A percentile compares a stretch with the other conserved stretches of the same genome.
Evolutionary conservation across 2,113 vertebrate species (phyloP).

Genomic region (Calypte anna): DNA sequence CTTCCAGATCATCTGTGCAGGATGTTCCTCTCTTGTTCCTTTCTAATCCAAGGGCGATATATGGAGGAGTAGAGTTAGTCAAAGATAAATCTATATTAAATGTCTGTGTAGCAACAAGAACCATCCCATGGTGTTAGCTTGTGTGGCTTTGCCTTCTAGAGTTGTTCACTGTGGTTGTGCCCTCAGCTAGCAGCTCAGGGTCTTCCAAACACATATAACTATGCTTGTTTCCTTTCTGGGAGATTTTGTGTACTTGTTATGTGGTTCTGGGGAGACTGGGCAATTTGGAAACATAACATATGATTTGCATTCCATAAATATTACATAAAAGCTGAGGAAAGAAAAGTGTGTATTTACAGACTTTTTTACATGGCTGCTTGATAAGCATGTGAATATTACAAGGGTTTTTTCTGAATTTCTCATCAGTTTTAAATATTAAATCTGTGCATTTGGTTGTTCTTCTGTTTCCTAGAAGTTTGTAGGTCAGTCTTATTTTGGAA

Average conservation of each 20-base stretch:
- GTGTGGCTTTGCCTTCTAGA: not conserved
- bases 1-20: not conserved
- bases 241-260: not conserved
- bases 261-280: not conserved
- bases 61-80: rapidly evolving
- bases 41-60: not conserved
- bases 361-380: not conserved
- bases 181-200: not conserved
- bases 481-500: not conserved
- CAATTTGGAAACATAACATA: not conserved
- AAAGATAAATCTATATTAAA: rapidly evolving
- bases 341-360: not conserved
- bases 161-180: not conserved
- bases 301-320: not conserved
- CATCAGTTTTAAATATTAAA: not conserved
- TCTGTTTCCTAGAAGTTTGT: not conserved
- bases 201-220: rapidly evolving
- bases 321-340: not conserved
- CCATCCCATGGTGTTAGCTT: not conserved
- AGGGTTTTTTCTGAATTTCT: not conserved
- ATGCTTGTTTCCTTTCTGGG: rapidly evolving
- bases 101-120: rapidly evolving
- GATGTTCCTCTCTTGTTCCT: not conserved
- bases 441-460: not conserved
- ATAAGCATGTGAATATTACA: rapidly evolving